phyloP scores from a whole-genome alignment of 2,113 vertebrate genomes.

The Mola mola region DNA sequence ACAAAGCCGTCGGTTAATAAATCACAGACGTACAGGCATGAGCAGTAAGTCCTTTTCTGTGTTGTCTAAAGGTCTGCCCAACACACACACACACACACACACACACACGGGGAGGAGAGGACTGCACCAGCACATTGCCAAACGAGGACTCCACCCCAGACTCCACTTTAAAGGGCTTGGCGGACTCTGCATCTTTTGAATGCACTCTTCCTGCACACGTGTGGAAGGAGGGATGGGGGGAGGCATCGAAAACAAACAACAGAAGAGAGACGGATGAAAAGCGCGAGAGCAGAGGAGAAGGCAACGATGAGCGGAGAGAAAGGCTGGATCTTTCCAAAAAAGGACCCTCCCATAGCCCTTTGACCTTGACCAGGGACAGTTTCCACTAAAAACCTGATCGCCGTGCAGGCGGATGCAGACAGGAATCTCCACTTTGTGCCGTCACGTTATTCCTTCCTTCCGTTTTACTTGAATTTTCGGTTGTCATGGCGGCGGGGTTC shows the following conservation, averaged over 20 bases:
- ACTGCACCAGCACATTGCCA: slow-evolving; percentile 51
- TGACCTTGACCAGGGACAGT: slow-evolving; percentile 65
- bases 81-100: slow-evolving; percentile 18
- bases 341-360: slow-evolving; percentile 80
- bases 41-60: slow-evolving; percentile 66
- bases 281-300: slow-evolving; percentile 74
- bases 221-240: slow-evolving; percentile 30
- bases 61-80: slow-evolving; percentile 42
- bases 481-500: slow-evolving; percentile 40
- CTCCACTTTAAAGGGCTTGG: slow-evolving; percentile 77
- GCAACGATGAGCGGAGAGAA: slow-evolving; percentile 78
- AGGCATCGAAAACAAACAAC: slow-evolving; percentile 36
- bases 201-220: slow-evolving; percentile 52
- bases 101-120: slow-evolving; percentile 33
- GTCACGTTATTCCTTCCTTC: slow-evolving; percentile 7
- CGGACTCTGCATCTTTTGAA: slow-evolving; percentile 63
- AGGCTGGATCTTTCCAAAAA: slow-evolving; percentile 70
- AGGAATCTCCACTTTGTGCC: too few species aligned
- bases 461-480: slow-evolving; percentile 14
- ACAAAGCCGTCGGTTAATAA: too few species aligned
- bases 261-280: slow-evolving; percentile 50
- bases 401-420: slow-evolving; percentile 56
- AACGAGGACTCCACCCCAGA: slow-evolving; percentile 55
- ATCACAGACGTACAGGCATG: slow-evolving; percentile 22
- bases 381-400: slow-evolving; percentile 53